Evolutionary conservation across 30 jellyfish, hydroid and myxozoan species (phyloP).

Genomic region (Pseudorhiza aurosa): DNA sequence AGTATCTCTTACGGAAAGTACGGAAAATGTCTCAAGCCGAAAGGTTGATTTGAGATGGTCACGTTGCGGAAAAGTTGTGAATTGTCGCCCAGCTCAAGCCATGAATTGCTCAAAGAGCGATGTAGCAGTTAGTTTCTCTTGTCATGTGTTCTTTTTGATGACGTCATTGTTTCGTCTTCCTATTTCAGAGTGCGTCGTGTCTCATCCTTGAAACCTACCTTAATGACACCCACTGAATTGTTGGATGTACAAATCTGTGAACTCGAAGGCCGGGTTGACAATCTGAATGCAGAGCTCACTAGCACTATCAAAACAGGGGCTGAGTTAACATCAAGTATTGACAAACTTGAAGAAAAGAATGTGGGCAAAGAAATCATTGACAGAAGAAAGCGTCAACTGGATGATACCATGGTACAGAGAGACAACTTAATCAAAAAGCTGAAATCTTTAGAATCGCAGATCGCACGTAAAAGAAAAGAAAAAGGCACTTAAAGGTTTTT

Average conservation of each 20-base stretch:
- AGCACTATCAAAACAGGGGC: conserved; percentile 74
- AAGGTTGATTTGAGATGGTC: no score
- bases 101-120: no score
- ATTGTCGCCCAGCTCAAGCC: no score
- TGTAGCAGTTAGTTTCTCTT: no score
- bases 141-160: no score
- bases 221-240: conserved; percentile 78
- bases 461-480: conserved; percentile 63
- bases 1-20: no score
- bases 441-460: conserved; percentile 74
- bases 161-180: no score
- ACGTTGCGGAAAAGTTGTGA: no score
- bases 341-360: conserved; percentile 72
- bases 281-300: conserved; percentile 79
- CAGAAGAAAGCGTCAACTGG: conserved; percentile 63
- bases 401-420: conserved; percentile 63
- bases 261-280: conserved; percentile 75
- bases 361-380: conserved; percentile 67
- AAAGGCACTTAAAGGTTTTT: conserved; percentile 20
- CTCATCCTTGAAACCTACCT: conserved; percentile 58
- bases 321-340: conserved; percentile 66
- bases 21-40: no score
- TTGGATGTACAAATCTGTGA: conserved; percentile 83
- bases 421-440: conserved; percentile 78
- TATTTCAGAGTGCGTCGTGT: conserved; percentile 66